These are phyloP conservation scores for Heterotis niloticus DNA, from an alignment of 2,113 vertebrate genomes.

Conservation along the genomic window DNA sequence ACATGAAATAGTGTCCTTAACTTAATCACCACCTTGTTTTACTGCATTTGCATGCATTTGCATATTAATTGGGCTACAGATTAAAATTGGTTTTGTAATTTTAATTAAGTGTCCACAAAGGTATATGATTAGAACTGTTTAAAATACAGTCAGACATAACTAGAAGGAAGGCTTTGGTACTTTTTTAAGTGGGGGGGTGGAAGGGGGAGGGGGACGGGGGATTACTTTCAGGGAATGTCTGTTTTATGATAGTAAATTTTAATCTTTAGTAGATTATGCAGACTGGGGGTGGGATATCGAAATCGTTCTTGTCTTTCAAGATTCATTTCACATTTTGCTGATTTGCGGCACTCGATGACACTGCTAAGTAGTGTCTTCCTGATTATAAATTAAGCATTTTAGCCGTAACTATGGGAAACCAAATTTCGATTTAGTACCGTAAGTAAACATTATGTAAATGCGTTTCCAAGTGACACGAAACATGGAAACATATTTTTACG, in stretches of 20 bases:
- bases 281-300: slow-evolving; percentile 71
- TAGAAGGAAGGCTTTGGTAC: slow-evolving; percentile 89
- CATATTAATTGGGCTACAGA: slow-evolving; percentile 99
- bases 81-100: slow-evolving; percentile 99
- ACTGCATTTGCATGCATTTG: slow-evolving; percentile 99
- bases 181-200: slow-evolving; percentile 66
- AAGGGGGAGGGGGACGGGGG: slow-evolving; percentile 60
- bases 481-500: slow-evolving; percentile 22
- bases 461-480: slow-evolving; percentile 30
- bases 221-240: slow-evolving; percentile 98
- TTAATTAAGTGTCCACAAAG: slow-evolving; percentile 99
- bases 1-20: slow-evolving; percentile 99
- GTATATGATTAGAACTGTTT: slow-evolving; percentile 99
- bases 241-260: slow-evolving; percentile 97
- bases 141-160: slow-evolving; percentile 99
- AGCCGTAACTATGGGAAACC: slow-evolving; percentile 41
- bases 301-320: slow-evolving; percentile 80
- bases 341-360: slow-evolving; percentile 83
- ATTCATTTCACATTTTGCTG: slow-evolving; percentile 84
- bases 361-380: slow-evolving; percentile 77
- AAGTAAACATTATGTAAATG: slow-evolving; percentile 50
- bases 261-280: slow-evolving; percentile 98
- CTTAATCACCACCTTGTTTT: slow-evolving; percentile 99
- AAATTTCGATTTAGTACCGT: slow-evolving; percentile 43
- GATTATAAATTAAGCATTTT: slow-evolving; percentile 73